Percentiles rank a stretch among this genome's conserved stretches.
Conservation (phyloP, 2,797 vertebrate species). For the Macropodus opercularis region DNA sequence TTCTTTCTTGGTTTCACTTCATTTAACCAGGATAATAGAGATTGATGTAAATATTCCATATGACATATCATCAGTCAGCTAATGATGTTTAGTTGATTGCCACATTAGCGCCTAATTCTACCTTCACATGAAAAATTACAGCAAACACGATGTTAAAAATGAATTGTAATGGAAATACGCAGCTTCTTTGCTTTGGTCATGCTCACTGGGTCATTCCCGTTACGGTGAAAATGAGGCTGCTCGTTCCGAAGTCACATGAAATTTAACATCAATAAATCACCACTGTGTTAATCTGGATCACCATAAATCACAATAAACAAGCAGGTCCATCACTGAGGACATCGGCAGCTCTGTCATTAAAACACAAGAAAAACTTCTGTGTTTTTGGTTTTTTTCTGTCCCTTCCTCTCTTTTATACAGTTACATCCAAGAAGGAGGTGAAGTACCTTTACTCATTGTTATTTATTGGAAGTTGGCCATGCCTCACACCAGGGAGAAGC, state of each 20-base stretch:
- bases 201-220: slow-evolving; percentile 28
- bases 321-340: slow-evolving; percentile 7
- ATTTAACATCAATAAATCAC: slow-evolving; percentile 54
- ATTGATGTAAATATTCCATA: slow-evolving; percentile 68
- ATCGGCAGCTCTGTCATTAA: slow-evolving; percentile 14
- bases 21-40: slow-evolving; percentile 66
- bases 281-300: slow-evolving; percentile 33
- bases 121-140: slow-evolving; percentile 46
- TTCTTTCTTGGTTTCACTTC: slow-evolving; percentile 49
- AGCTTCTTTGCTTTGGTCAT: slow-evolving; percentile 20
- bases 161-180: slow-evolving; percentile 37
- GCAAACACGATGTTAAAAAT: slow-evolving; percentile 43
- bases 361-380: slow-evolving; percentile 23
- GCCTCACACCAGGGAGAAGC: no score
- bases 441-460: no score
- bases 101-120: slow-evolving; percentile 56
- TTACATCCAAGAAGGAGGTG: no score
- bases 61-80: slow-evolving; percentile 57
- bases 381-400: no score
- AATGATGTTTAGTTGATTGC: slow-evolving; percentile 65
- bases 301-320: slow-evolving; percentile 54
- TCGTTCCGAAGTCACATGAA: slow-evolving; percentile 39
- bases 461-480: no score
- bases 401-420: no score
- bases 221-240: slow-evolving; percentile 28